phyloP scores from a whole-genome alignment of 2,113 vertebrate genomes.

The Oplegnathus fasciatus region DNA sequence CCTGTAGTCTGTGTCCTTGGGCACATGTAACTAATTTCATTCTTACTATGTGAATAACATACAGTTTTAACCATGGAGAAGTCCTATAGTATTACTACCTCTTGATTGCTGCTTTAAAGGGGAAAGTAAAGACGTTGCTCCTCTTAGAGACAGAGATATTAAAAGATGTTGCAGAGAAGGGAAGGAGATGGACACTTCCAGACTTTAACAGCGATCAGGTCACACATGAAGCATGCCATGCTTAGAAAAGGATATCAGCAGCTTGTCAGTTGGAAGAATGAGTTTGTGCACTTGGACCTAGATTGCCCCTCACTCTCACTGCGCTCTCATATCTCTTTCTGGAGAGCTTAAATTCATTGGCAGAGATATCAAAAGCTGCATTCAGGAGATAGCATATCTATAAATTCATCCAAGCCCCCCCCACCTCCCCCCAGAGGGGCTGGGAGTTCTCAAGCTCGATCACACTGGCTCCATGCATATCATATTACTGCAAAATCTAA shows the following conservation, averaged over 20 bases:
- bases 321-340: slow-evolving; percentile 49
- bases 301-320: slow-evolving; percentile 30
- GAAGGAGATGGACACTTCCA: not conserved
- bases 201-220: not conserved
- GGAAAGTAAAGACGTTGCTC: not conserved
- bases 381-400: slow-evolving; percentile 72
- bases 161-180: not conserved
- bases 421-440: slow-evolving; percentile 19
- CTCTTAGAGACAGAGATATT: not conserved
- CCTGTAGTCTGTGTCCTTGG: not conserved
- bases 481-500: slow-evolving; percentile 53
- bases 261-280: slow-evolving; percentile 50
- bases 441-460: slow-evolving; percentile 43
- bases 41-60: not conserved
- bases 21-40: not conserved
- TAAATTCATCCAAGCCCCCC: slow-evolving; percentile 49
- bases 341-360: slow-evolving; percentile 63
- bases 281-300: slow-evolving; percentile 42
- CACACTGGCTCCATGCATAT: slow-evolving; percentile 58
- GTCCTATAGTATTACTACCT: not conserved
- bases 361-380: slow-evolving; percentile 67
- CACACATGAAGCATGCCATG: slow-evolving; percentile 20
- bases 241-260: slow-evolving; percentile 50
- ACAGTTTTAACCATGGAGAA: too few species aligned
- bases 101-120: not conserved